phyloP scores from a whole-genome alignment of 2,888 invertebrate species.

The Nomada hirtipes region DNA sequence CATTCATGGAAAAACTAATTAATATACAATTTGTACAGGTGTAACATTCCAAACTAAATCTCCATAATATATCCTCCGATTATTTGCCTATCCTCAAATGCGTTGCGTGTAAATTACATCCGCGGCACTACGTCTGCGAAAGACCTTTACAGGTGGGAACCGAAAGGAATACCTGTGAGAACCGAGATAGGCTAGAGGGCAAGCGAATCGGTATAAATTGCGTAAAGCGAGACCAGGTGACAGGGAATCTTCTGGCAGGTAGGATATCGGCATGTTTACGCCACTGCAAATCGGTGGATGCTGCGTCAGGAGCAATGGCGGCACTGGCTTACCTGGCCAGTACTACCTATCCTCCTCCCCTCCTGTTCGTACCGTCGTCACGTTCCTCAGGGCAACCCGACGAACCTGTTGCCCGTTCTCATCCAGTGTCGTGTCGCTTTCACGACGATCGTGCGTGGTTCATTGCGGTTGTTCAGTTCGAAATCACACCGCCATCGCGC shows the following conservation, averaged over 20 bases:
- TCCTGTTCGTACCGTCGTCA: slow-evolving; percentile 52
- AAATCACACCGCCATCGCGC: not conserved
- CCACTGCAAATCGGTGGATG: slow-evolving; percentile 75
- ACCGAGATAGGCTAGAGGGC: not conserved
- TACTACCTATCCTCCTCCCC: slow-evolving; percentile 52
- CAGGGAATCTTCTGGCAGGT: not conserved
- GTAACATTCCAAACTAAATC: too few relatives aligned
- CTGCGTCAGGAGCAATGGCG: slow-evolving; percentile 76
- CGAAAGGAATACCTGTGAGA: not conserved
- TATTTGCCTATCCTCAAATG: not conserved
- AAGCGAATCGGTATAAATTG: slow-evolving; percentile 14
- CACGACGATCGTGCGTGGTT: slow-evolving; percentile 49
- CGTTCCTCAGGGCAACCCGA: slow-evolving; percentile 68
- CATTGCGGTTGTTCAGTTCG: slow-evolving; percentile 11
- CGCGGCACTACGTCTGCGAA: not conserved
- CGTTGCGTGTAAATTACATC: not conserved
- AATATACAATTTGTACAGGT: too few relatives aligned
- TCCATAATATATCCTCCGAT: too few relatives aligned
- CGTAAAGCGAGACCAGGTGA: not conserved
- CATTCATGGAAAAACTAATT: too few relatives aligned
- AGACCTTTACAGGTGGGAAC: not conserved
- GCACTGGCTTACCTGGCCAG: slow-evolving; percentile 77
- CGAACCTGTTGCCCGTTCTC: slow-evolving; percentile 75
- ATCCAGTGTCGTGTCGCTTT: slow-evolving; percentile 73
- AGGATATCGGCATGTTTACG: slow-evolving; percentile 52